Percentiles rank a stretch among this genome's conserved stretches.
Conservation (phyloP, 2,888 invertebrate species). For the Deroplatys truncata region DNA sequence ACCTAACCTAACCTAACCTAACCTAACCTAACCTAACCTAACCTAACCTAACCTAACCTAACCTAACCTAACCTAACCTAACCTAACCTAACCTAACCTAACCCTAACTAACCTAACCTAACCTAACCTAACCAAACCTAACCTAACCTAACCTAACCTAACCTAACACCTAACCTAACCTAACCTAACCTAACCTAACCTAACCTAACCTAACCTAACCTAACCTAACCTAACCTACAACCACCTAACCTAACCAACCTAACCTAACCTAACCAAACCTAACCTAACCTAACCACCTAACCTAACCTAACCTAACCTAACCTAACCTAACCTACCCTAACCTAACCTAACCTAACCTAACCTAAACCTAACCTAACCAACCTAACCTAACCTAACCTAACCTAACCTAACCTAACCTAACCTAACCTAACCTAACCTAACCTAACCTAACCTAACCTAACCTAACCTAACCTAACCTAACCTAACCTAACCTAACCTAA, state of each 20-base stretch:
- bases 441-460: slow-evolving; percentile 22
- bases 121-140: slow-evolving; percentile 33
- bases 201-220: slow-evolving; percentile 23
- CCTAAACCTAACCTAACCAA: neutral
- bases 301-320: slow-evolving; percentile 14
- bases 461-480: slow-evolving; percentile 23
- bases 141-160: slow-evolving; percentile 40
- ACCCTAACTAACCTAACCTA: slow-evolving; percentile 38
- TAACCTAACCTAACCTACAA: no score
- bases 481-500: slow-evolving; percentile 1
- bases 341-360: slow-evolving; percentile 3
- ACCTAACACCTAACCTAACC: slow-evolving; percentile 32
- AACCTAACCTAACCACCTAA: neutral
- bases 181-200: slow-evolving; percentile 20
- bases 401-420: slow-evolving; percentile 17
- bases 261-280: slow-evolving; percentile 27
- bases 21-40: slow-evolving; percentile 17
- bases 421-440: slow-evolving; percentile 19
- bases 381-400: slow-evolving; percentile 17
- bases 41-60: slow-evolving; percentile 27
- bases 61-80: slow-evolving; percentile 30
- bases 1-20: neutral
- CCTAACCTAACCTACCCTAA: slow-evolving; percentile 21
- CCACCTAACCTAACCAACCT: slow-evolving; percentile 10
- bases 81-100: slow-evolving; percentile 33